Percentiles rank a stretch among this genome's conserved stretches.
phyloP scores from a whole-genome alignment of 2,888 invertebrate species.

The Incurvaria masculella region DNA sequence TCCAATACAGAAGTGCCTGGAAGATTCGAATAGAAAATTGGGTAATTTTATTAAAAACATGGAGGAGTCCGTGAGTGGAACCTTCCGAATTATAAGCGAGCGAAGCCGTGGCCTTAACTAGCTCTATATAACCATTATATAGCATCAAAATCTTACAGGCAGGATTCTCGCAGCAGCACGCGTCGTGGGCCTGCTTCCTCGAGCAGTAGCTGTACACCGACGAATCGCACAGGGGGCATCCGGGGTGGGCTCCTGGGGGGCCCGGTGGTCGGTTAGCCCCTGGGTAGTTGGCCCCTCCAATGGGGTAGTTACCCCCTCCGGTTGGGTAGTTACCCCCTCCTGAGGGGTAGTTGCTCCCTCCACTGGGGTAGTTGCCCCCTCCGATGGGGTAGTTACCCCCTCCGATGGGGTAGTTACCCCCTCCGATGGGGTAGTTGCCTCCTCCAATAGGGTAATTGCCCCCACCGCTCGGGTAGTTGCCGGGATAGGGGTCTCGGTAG shows the following conservation, averaged over 20 bases:
- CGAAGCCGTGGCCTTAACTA: no score
- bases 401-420: no score
- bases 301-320: slow-evolving; percentile 17
- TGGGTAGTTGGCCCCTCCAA: slow-evolving; percentile 17
- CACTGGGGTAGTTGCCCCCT: background rate
- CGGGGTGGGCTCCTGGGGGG: slow-evolving; percentile 45
- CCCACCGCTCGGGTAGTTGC: background rate
- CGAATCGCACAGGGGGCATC: slow-evolving; percentile 74
- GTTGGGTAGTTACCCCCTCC: slow-evolving; percentile 18
- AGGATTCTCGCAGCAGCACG: slow-evolving; percentile 66
- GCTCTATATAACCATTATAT: no score
- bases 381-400: no score
- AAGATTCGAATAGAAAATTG: no score
- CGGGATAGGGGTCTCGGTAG: slow-evolving; percentile 5
- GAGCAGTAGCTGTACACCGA: slow-evolving; percentile 76
- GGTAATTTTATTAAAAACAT: no score
- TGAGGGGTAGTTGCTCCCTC: slow-evolving; percentile 14
- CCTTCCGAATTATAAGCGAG: no score
- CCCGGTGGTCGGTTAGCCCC: slow-evolving; percentile 23
- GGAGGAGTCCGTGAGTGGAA: no score
- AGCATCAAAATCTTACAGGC: slow-evolving; percentile 32
- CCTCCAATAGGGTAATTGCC: no score
- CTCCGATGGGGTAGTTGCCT: no score
- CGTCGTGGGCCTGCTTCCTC: slow-evolving; percentile 70
- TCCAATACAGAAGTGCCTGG: no score